A percentile compares a stretch with the other conserved stretches of the same genome.
Conservation (phyloP, 1,140 invertebrate species). For the Archivesica marissinica region DNA sequence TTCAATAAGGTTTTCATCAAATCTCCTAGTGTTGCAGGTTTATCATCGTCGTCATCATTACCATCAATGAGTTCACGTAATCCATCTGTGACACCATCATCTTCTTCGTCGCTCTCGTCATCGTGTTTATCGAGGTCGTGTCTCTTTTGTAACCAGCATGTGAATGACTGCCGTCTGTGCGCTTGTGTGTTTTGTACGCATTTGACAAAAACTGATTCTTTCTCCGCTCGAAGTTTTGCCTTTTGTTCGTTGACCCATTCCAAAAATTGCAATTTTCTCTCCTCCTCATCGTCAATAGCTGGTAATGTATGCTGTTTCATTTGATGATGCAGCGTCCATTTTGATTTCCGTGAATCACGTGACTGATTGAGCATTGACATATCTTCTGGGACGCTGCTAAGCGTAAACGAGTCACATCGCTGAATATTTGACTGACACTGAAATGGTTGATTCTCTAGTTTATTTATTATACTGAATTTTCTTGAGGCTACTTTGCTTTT, state of each 20-base stretch:
- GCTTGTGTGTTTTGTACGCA: constrained; percentile 12
- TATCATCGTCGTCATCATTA: background rate
- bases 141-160: constrained; percentile 39
- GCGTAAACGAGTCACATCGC: constrained; percentile 2
- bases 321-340: constrained; percentile 20
- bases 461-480: constrained; percentile 43
- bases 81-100: background rate
- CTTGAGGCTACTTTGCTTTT: constrained; percentile 55
- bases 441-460: background rate
- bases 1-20: constrained; percentile 53
- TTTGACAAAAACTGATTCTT: background rate
- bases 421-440: background rate
- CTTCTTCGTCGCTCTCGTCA: constrained; percentile 13
- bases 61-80: background rate
- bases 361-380: background rate
- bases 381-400: constrained; percentile 39
- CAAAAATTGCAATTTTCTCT: constrained; percentile 41
- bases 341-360: constrained; percentile 7
- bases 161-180: constrained; percentile 40
- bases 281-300: constrained; percentile 52
- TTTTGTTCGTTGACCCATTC: constrained; percentile 42
- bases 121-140: background rate
- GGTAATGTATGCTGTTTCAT: constrained; percentile 36
- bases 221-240: background rate
- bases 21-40: constrained; percentile 39